Conservation (phyloP, 1,140 invertebrate genomes). For the Lysiphlebus fabarum region DNA sequence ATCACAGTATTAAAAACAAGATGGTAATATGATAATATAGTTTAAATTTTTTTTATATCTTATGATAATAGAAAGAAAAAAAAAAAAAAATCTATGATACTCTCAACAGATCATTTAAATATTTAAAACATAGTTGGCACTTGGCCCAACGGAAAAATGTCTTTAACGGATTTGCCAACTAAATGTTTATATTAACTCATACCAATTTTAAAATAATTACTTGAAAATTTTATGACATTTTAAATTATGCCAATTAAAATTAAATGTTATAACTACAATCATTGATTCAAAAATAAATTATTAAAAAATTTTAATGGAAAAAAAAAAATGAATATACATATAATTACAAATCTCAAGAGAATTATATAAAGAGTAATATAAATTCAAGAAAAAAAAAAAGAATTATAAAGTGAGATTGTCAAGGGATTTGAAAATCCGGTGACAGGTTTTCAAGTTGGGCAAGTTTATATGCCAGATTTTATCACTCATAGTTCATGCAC, state of each 20-base stretch:
- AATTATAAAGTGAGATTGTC: not conserved
- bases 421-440: conserved; percentile 5
- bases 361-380: too few relatives aligned
- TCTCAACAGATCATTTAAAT: conserved; percentile 8
- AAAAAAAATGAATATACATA: too few relatives aligned
- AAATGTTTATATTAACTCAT: not conserved
- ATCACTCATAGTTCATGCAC: conserved; percentile 36
- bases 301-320: too few relatives aligned
- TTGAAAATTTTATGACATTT: not conserved
- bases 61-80: conserved; percentile 5
- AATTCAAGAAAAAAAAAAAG: too few relatives aligned
- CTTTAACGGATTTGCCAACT: conserved; percentile 8
- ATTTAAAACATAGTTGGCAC: conserved; percentile 7
- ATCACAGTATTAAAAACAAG: conserved; percentile 7
- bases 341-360: too few relatives aligned
- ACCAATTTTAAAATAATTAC: not conserved
- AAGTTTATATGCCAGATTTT: conserved; percentile 18
- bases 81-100: not conserved
- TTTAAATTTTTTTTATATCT: conserved; percentile 3
- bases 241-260: too few relatives aligned
- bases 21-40: not conserved
- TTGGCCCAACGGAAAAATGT: not conserved
- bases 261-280: too few relatives aligned
- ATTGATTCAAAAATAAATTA: too few relatives aligned
- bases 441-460: not conserved